Base-by-base conservation (phyloP, 92 coral and sea anemone species). In the Porites evermanni region DNA sequence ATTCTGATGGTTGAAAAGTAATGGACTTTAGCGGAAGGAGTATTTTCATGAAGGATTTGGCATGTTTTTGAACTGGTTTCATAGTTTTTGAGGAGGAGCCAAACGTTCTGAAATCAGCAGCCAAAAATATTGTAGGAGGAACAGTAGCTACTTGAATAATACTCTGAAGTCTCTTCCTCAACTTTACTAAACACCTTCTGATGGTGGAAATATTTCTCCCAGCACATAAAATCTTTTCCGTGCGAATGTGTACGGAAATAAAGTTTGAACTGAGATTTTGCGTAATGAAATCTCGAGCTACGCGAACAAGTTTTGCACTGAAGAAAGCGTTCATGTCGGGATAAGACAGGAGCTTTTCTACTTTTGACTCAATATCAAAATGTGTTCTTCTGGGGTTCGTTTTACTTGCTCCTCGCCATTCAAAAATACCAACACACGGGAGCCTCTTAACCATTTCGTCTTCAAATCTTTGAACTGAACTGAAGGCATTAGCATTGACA, bases 401-500 rank as follows among this genome's bases (percentile, higher is more conserved):
- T 13, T 3, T 70, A 0, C 50, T 24, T 13, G 19, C 8, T 70
- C 52, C 74, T 24, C 19, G 6, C 74, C 74, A 70, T 13, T 13
- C 52, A 9, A 24, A 24, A 70, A 70, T 20, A 6, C 74, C 74
- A 70, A 70, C 74, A 70, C 74, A 70, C n/a, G 58, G 77, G 6
- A 44, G 60, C 21, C 14, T 52, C 8, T 13, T 38, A 20, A 72
- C 58, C 0, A 44, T 58, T 72, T 72, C 60, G 16, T 72, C 18
- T 72, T 47, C 77, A 72, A 72, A 38, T 14, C 54, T 91, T 86
- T 51, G 95, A 86, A 82, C 95, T 79, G 74, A 96, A 78, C 79
- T 86, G 71, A 81, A 82, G 86, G 14, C 90, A 86, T 12, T 94
- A 85, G 77, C 94, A 93, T 69, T 89, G 86, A 76, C 78, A 93